These are phyloP conservation scores for Ips nitidus DNA, from an alignment of 1,140 invertebrate genomes.

Conservation along the genomic window DNA sequence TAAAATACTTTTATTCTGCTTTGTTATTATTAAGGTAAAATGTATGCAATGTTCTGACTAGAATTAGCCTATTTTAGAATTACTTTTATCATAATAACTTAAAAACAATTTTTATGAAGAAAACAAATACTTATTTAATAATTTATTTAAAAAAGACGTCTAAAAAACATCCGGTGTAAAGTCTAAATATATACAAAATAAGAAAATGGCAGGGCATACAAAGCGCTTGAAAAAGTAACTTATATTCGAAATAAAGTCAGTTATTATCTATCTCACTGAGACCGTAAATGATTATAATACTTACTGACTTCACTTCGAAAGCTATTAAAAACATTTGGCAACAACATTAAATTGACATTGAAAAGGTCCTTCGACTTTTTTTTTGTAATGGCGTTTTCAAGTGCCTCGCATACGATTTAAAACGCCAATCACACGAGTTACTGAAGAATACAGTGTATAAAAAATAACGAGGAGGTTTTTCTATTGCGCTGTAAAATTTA, in stretches of 20 bases:
- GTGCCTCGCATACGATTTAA: background rate
- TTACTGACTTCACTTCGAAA: too few species aligned
- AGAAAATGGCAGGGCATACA: background rate
- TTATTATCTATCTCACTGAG: too few species aligned
- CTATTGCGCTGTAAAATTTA: too few species aligned
- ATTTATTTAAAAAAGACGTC: constrained; percentile 16
- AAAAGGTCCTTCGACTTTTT: too few species aligned
- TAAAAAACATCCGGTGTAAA: constrained; percentile 18
- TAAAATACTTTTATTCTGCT: constrained; percentile 31
- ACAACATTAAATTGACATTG: too few species aligned
- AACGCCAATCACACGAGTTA: constrained; percentile 8
- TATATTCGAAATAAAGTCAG: too few species aligned
- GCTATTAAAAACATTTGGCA: too few species aligned
- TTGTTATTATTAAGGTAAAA: constrained; percentile 33
- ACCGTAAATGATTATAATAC: too few species aligned
- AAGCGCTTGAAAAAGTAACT: constrained; percentile 6
- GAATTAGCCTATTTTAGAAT: constrained; percentile 31
- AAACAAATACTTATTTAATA: constrained; percentile 25
- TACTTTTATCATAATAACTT: constrained; percentile 18
- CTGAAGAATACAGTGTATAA: constrained; percentile 22
- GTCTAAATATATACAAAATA: constrained; percentile 14
- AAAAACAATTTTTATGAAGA: constrained; percentile 6
- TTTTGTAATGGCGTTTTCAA: background rate
- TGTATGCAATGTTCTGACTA: constrained; percentile 36
- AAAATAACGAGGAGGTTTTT: constrained; percentile 24